Evolutionary conservation across 64 coral and sea anemone genomes (phyloP).

Genomic region (Montipora capricornis): DNA sequence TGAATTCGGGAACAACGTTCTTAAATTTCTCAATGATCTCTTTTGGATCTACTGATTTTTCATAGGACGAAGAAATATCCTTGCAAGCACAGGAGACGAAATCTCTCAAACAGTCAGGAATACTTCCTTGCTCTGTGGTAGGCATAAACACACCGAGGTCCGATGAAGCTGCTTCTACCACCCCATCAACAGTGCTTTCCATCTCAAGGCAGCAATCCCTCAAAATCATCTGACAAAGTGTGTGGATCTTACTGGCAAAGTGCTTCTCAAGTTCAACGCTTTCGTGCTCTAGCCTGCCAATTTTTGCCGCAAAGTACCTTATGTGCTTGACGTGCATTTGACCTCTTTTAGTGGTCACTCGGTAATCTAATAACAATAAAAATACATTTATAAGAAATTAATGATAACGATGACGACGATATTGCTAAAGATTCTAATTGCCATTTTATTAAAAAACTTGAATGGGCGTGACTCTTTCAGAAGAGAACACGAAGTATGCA

Average conservation of each 20-base stretch:
- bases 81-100: not conserved
- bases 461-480: too few species aligned
- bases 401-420: too few species aligned
- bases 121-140: not conserved
- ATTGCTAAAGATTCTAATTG: too few species aligned
- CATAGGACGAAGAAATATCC: not conserved
- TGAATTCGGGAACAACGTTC: not conserved
- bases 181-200: not conserved
- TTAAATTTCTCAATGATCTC: not conserved
- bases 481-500: too few species aligned
- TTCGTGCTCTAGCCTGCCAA: not conserved
- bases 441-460: not conserved
- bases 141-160: not conserved
- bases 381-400: not conserved
- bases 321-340: constrained; percentile 21
- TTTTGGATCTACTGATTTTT: not conserved
- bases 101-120: not conserved
- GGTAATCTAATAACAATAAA: not conserved
- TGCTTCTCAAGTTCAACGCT: not conserved
- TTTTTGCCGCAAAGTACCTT: constrained; percentile 11
- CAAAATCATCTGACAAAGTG: not conserved
- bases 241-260: not conserved
- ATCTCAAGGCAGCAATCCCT: constrained; percentile 64
- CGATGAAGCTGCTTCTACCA: not conserved
- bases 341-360: constrained; percentile 39